A percentile compares a stretch with the other conserved stretches of the same genome.
Evolutionary conservation across 2,888 invertebrate genomes (phyloP).

Genomic region (Epinotia brunnichana): DNA sequence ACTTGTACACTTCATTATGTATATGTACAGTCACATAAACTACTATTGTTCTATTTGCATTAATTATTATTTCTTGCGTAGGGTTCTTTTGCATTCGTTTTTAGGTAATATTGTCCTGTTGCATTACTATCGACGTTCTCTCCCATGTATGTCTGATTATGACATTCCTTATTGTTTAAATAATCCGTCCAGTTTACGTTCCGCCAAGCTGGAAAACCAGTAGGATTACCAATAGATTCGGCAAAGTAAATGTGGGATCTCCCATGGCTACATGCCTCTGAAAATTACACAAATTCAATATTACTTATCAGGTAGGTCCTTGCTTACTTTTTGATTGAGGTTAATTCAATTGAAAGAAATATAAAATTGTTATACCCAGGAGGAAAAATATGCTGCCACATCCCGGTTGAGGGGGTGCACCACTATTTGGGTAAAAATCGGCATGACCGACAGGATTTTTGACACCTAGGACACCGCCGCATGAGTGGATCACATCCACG

Average conservation of each 20-base stretch:
- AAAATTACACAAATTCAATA: conserved; percentile 47
- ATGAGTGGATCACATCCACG: conserved; percentile 87
- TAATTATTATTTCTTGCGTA: conserved; percentile 64
- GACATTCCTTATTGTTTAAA: conserved; percentile 51
- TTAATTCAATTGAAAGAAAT: not conserved
- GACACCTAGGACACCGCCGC: conserved; percentile 87
- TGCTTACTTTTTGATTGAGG: not conserved
- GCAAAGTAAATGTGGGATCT: conserved; percentile 85
- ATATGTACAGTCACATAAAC: too few species aligned
- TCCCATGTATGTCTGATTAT: conserved; percentile 79
- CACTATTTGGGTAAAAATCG: conserved; percentile 89
- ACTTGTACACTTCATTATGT: too few species aligned
- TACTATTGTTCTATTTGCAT: too few species aligned
- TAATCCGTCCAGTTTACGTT: conserved; percentile 78
- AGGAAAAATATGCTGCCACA: conserved; percentile 79
- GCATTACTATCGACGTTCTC: conserved; percentile 68
- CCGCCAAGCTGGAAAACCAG: conserved; percentile 79
- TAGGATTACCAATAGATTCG: conserved; percentile 83
- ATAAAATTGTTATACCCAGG: conserved; percentile 54
- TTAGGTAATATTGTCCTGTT: conserved; percentile 83
- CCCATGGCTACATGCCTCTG: conserved; percentile 87
- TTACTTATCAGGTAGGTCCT: not conserved
- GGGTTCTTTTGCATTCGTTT: conserved; percentile 80
- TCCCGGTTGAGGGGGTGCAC: conserved; percentile 85
- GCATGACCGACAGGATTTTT: conserved; percentile 85